A percentile compares a stretch with the other conserved stretches of the same genome.
These are phyloP conservation scores for Tetraneura akinire DNA, from an alignment of 1,140 invertebrate species.

Conservation along the genomic window DNA sequence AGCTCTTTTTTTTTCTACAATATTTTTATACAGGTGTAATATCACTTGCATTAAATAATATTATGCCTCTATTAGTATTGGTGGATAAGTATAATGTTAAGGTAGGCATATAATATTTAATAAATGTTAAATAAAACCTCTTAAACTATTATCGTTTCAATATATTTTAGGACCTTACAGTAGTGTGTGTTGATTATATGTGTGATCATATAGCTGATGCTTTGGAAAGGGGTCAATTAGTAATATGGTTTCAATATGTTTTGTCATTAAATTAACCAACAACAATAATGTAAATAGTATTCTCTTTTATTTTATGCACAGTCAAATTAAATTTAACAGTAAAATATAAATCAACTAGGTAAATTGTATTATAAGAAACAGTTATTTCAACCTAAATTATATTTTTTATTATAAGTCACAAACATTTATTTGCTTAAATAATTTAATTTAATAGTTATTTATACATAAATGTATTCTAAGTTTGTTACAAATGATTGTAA, in stretches of 20 bases:
- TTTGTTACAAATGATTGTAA: too few species aligned
- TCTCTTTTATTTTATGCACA: not conserved
- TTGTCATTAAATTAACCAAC: slow-evolving; percentile 74
- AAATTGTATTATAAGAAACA: too few species aligned
- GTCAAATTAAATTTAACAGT: too few species aligned
- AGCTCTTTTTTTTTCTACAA: slow-evolving; percentile 81
- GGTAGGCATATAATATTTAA: slow-evolving; percentile 60
- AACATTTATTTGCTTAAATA: too few species aligned
- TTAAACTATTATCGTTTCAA: too few species aligned
- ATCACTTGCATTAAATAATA: slow-evolving; percentile 76
- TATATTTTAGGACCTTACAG: slow-evolving; percentile 71
- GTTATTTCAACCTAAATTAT: too few species aligned
- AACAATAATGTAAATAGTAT: slow-evolving; percentile 19
- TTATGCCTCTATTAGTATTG: slow-evolving; percentile 81
- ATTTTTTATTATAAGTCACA: too few species aligned
- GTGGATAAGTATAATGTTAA: slow-evolving; percentile 94
- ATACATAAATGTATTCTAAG: too few species aligned
- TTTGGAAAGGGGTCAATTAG: slow-evolving; percentile 74
- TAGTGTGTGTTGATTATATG: slow-evolving; percentile 85
- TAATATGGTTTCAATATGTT: slow-evolving; percentile 89
- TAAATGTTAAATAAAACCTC: not conserved
- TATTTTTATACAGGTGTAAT: slow-evolving; percentile 94
- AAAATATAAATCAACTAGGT: too few species aligned
- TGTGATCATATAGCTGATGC: slow-evolving; percentile 81
- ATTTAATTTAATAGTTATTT: too few species aligned